Conservation (phyloP, 2,888 invertebrate species). For the Clostera curtula region DNA sequence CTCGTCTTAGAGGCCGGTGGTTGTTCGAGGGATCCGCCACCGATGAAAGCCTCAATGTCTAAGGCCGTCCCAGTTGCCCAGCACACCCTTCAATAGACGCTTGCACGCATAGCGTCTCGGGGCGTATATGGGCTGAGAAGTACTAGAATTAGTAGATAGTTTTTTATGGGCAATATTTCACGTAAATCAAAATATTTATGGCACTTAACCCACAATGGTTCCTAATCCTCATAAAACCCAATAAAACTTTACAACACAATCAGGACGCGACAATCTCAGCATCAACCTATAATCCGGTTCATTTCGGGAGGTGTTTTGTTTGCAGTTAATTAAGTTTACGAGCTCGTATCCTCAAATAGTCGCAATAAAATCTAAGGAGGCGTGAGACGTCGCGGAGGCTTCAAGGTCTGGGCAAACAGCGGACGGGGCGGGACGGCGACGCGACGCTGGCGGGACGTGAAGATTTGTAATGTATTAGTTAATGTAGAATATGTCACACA, state of each 20-base stretch:
- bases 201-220: not conserved
- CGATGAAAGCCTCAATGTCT: too few species aligned
- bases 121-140: too few species aligned
- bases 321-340: conserved; percentile 47
- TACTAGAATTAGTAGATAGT: too few species aligned
- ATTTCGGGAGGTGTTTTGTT: conserved; percentile 37
- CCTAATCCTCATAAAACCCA: conserved; percentile 12
- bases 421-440: too few species aligned
- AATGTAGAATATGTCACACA: too few species aligned
- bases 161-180: too few species aligned
- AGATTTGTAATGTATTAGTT: too few species aligned
- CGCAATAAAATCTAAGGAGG: conserved; percentile 37
- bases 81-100: not conserved
- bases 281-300: conserved; percentile 29
- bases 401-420: too few species aligned
- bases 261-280: conserved; percentile 24
- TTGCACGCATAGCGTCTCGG: too few species aligned
- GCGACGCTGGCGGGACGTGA: too few species aligned
- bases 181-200: not conserved
- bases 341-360: conserved; percentile 35
- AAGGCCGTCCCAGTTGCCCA: not conserved
- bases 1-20: too few species aligned
- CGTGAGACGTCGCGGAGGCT: conserved; percentile 23
- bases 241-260: conserved; percentile 30
- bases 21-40: too few species aligned